These are phyloP conservation scores for Chironomus striatipennis DNA, from an alignment of 1,140 invertebrate genomes.

Conservation along the genomic window DNA sequence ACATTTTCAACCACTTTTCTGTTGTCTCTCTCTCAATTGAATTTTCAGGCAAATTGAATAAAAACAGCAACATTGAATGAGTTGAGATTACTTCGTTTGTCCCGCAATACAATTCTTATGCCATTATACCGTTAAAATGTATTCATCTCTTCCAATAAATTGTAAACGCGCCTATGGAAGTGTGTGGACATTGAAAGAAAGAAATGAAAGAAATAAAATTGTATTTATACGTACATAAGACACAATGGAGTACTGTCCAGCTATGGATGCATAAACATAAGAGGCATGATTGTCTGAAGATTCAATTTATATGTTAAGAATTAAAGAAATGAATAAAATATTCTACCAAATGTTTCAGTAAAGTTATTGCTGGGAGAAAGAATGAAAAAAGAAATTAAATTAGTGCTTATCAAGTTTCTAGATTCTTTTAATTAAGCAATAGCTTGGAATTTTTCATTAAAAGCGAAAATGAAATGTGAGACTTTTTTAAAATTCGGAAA, in stretches of 20 bases:
- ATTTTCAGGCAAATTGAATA: not conserved
- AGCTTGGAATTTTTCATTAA: no score
- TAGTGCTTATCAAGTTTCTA: no score
- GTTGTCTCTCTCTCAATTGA: no score
- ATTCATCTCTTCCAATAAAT: conserved; percentile 9
- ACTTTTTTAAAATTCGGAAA: no score
- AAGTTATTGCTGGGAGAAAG: no score
- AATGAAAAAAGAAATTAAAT: no score
- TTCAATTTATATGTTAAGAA: not conserved
- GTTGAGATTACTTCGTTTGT: conserved; percentile 6
- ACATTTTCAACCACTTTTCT: no score
- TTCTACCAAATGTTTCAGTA: no score
- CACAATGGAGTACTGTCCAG: conserved; percentile 5
- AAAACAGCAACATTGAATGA: not conserved
- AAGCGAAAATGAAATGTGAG: no score
- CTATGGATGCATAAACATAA: not conserved
- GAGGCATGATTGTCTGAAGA: conserved; percentile 11
- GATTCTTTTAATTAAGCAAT: no score
- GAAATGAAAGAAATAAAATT: not conserved
- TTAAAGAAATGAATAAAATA: not conserved
- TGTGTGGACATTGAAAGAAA: not conserved
- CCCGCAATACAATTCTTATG: conserved; percentile 10
- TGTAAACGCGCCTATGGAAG: conserved; percentile 11
- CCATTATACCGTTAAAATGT: conserved; percentile 13
- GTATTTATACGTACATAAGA: not conserved